phyloP scores from a whole-genome alignment of 1,140 invertebrate species.

The silkworm (Bombyx mori) region ASM3026992v2 NC_085130.1:11762001-11762500 shows the following conservation, averaged over 20 bases:
- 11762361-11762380: slow-evolving; percentile 1
- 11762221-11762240: slow-evolving; percentile 3
- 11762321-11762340: slow-evolving; percentile 4
- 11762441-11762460: not conserved
- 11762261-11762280: slow-evolving; percentile 3
- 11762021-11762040: too few species aligned
- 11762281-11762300: slow-evolving; percentile 2
- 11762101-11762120: too few species aligned
- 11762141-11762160: too few species aligned
- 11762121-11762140: too few species aligned
- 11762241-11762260: slow-evolving; percentile 3
- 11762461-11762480: slow-evolving; percentile 1
- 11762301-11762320: slow-evolving; percentile 2
- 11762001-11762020: too few species aligned
- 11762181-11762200: too few species aligned
- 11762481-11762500: not conserved
- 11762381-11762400: not conserved
- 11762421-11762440: not conserved
- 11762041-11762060: too few species aligned
- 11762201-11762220: not conserved
- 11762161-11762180: too few species aligned
- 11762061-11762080: too few species aligned
- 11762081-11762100: too few species aligned
- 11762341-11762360: not conserved
- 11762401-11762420: slow-evolving; percentile 1